A percentile compares a stretch with the other conserved stretches of the same genome.
phyloP scores from a whole-genome alignment of 2,888 invertebrate genomes.

The Drosophila nigritarsus region DNA sequence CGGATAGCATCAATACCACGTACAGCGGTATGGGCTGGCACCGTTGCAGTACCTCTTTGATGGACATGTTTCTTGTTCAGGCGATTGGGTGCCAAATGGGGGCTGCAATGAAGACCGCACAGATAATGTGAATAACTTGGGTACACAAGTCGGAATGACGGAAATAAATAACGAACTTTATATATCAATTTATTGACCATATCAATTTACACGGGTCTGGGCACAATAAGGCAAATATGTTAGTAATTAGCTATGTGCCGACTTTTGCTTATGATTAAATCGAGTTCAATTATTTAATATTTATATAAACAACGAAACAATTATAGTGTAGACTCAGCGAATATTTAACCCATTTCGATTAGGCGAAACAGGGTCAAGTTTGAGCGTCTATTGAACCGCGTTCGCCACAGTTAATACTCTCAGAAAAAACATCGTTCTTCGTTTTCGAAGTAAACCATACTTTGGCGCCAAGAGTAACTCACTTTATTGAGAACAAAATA shows the following conservation, averaged over 20 bases:
- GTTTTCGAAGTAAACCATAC: neutral
- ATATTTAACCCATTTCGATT: neutral
- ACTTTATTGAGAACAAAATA: too few relatives aligned
- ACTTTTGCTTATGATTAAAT: slow-evolving; percentile 17
- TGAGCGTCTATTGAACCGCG: slow-evolving; percentile 41
- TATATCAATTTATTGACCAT: slow-evolving; percentile 39
- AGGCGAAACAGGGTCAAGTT: slow-evolving; percentile 60
- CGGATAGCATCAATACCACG: slow-evolving; percentile 90
- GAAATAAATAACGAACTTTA: slow-evolving; percentile 37
- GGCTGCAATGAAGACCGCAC: slow-evolving; percentile 10
- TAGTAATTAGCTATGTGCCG: slow-evolving; percentile 17
- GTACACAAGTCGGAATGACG: slow-evolving; percentile 30
- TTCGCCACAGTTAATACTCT: neutral
- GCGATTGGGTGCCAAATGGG: neutral
- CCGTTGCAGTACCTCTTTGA: slow-evolving; percentile 91
- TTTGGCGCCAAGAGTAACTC: neutral
- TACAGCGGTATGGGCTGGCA: slow-evolving; percentile 91
- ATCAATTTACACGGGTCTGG: slow-evolving; percentile 43
- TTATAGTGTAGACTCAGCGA: neutral
- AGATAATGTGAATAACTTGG: slow-evolving; percentile 37
- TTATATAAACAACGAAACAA: neutral
- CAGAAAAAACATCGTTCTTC: neutral
- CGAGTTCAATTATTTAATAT: slow-evolving; percentile 1
- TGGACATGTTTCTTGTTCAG: slow-evolving; percentile 87
- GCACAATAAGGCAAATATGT: slow-evolving; percentile 23